A percentile compares a stretch with the other conserved stretches of the same genome.
Conservation (phyloP, 1,140 invertebrate species). For the Hormaphis cornu region DNA sequence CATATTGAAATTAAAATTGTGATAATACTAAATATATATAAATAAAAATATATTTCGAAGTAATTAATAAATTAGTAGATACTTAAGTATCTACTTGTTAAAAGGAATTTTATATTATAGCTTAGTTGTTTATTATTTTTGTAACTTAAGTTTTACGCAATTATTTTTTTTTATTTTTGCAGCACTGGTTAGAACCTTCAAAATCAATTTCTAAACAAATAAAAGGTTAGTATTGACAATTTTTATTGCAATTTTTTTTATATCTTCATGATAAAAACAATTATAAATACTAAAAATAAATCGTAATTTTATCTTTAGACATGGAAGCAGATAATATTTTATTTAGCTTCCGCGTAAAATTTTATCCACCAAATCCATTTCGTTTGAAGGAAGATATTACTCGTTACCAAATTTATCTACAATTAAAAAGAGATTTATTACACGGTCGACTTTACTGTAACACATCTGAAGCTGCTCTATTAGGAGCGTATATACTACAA, state of each 20-base stretch:
- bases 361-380: slow-evolving; percentile 84
- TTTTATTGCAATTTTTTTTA: background rate
- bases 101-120: too few species aligned
- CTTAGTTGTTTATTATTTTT: too few species aligned
- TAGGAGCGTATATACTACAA: slow-evolving; percentile 89
- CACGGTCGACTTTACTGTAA: slow-evolving; percentile 91
- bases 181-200: slow-evolving; percentile 93
- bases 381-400: slow-evolving; percentile 77
- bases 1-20: too few species aligned
- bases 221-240: slow-evolving; percentile 58
- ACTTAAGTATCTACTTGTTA: too few species aligned
- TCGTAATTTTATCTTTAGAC: slow-evolving; percentile 50
- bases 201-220: slow-evolving; percentile 91
- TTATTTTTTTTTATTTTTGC: slow-evolving; percentile 44
- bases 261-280: too few species aligned
- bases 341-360: slow-evolving; percentile 88
- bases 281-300: too few species aligned
- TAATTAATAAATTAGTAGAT: too few species aligned
- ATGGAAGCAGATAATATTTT: slow-evolving; percentile 61
- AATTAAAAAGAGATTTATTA: slow-evolving; percentile 84
- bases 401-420: slow-evolving; percentile 85
- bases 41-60: too few species aligned
- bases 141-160: background rate
- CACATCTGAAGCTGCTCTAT: slow-evolving; percentile 71
- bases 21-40: too few species aligned